Evolutionary conservation across 2,888 invertebrate species (phyloP).

Genomic region (Mellilla xanthometata): DNA sequence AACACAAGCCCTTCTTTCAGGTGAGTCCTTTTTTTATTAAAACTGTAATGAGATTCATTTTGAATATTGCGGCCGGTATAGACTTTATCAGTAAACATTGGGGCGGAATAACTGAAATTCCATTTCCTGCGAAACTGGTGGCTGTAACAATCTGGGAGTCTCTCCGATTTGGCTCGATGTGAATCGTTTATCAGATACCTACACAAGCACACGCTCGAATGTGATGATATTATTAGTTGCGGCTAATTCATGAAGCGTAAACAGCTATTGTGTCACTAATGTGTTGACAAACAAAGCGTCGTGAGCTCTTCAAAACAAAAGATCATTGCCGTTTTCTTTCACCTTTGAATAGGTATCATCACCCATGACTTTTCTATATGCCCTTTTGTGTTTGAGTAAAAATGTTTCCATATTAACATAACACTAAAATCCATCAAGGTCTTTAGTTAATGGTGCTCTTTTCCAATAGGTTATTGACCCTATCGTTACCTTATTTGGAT

Average conservation of each 20-base stretch:
- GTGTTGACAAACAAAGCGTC: too few species aligned
- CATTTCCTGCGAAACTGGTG: conserved; percentile 11
- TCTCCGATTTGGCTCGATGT: neutral
- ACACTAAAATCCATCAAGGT: too few species aligned
- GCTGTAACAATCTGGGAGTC: conserved; percentile 10
- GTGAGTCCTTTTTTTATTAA: conserved; percentile 71
- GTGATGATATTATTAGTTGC: too few species aligned
- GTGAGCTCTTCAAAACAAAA: too few species aligned
- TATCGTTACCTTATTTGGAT: too few species aligned
- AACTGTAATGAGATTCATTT: conserved; percentile 31
- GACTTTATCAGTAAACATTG: conserved; percentile 16
- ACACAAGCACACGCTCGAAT: neutral
- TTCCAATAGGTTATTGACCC: too few species aligned
- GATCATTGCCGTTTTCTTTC: too few species aligned
- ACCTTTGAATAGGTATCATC: too few species aligned
- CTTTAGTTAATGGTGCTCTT: too few species aligned
- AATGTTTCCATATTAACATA: conserved; percentile 96
- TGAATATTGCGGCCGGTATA: conserved; percentile 27
- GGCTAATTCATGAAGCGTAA: conserved; percentile 6
- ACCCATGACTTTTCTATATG: too few species aligned
- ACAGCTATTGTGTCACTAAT: conserved; percentile 10
- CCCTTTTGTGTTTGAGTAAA: conserved; percentile 81
- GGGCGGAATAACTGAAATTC: conserved; percentile 8
- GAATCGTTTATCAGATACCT: neutral
- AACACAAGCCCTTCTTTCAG: conserved; percentile 94